Percentiles rank a stretch among this genome's conserved stretches.
These are phyloP conservation scores for Anser brachyrhynchus DNA, from an alignment of 2,113 vertebrate genomes.

Conservation along the genomic window DNA sequence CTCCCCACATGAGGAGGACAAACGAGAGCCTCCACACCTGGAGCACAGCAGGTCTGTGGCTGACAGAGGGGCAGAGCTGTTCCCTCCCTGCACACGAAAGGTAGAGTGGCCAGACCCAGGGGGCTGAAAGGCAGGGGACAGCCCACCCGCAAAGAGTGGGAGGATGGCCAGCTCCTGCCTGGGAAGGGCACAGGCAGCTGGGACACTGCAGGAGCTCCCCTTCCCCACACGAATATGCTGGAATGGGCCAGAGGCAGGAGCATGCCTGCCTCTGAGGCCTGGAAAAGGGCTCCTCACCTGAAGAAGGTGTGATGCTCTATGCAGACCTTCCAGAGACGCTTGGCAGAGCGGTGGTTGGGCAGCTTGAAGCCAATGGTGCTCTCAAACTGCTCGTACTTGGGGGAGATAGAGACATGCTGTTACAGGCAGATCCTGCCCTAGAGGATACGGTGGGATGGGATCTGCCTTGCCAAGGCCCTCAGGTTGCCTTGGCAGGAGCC, in stretches of 20 bases:
- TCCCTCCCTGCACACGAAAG: neutral
- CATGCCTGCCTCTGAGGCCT: accelerated
- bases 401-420: neutral
- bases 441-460: neutral
- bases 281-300: constrained; percentile 80
- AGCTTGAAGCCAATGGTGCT: constrained; percentile 99
- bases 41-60: neutral
- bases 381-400: constrained; percentile 97
- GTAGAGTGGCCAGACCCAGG: neutral
- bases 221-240: neutral
- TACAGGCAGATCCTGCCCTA: neutral
- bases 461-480: neutral
- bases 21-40: too few relatives aligned
- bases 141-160: neutral
- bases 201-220: neutral
- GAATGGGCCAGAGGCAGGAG: neutral
- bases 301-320: constrained; percentile 99
- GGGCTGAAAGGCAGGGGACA: neutral
- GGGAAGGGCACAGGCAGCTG: too few relatives aligned
- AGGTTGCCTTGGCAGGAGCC: neutral
- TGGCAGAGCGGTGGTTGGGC: constrained; percentile 96
- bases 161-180: neutral
- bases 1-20: neutral
- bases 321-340: constrained; percentile 99
- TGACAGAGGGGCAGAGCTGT: neutral